These are phyloP conservation scores for Parapsyche elsis DNA, from an alignment of 1,140 invertebrate species.

Conservation along the genomic window DNA sequence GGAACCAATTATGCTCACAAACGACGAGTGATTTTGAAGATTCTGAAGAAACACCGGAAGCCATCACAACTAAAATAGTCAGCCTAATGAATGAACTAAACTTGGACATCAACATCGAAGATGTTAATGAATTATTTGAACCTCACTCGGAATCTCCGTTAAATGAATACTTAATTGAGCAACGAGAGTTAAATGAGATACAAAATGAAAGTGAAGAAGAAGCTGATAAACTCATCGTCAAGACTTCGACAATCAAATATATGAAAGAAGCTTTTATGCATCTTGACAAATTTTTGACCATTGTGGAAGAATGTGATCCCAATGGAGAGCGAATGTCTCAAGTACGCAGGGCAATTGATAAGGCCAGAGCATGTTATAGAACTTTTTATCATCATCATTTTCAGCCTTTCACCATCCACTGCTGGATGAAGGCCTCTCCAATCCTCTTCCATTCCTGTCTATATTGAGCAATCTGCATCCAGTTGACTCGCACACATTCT, in stretches of 20 bases:
- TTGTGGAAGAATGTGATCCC: conserved; percentile 16
- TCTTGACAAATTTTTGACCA: not conserved
- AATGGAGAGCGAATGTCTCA: too few species aligned
- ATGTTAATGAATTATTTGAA: conserved; percentile 23
- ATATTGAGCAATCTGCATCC: too few species aligned
- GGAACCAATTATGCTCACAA: conserved; percentile 18
- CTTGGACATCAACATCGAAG: conserved; percentile 14
- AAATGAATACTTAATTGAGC: conserved; percentile 10
- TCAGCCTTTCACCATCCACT: too few species aligned
- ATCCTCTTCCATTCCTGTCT: too few species aligned
- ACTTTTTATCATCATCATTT: too few species aligned
- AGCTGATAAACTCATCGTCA: not conserved
- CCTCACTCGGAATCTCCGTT: not conserved
- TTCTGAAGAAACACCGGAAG: conserved; percentile 19
- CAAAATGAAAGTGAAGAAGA: conserved; percentile 30
- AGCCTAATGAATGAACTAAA: conserved; percentile 29
- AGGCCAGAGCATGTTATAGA: too few species aligned
- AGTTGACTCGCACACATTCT: too few species aligned
- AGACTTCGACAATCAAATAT: conserved; percentile 19
- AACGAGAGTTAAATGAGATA: conserved; percentile 21
- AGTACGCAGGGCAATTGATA: too few species aligned
- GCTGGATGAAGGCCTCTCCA: too few species aligned
- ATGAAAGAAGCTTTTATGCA: conserved; percentile 17
- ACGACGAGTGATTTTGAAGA: conserved; percentile 22
- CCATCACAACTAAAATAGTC: conserved; percentile 23